Conservation (phyloP, 2,113 vertebrate genomes). For the Phoenicopterus ruber region DNA sequence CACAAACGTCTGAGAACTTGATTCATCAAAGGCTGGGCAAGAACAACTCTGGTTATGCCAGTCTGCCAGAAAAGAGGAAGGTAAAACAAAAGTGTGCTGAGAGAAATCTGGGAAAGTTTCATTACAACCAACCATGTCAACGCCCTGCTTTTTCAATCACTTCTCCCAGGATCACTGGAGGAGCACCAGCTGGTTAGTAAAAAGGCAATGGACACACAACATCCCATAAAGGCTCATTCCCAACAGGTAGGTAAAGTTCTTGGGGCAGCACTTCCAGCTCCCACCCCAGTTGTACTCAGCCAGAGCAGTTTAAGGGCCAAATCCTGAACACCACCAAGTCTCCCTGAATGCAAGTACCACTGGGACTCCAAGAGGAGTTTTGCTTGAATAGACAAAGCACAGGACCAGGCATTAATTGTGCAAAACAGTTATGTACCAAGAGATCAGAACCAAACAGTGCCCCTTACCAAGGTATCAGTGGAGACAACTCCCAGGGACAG, state of each 20-base stretch:
- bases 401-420: background rate
- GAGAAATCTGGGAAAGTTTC: background rate
- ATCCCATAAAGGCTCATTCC: background rate
- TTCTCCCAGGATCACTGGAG: background rate
- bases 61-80: background rate
- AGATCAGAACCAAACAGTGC: background rate
- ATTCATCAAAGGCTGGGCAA: constrained; percentile 18
- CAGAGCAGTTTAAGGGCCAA: background rate
- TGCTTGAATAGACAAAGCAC: background rate
- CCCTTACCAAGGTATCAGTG: background rate
- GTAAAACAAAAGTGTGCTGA: background rate
- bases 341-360: background rate
- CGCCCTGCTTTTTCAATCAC: background rate
- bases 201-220: background rate
- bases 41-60: background rate
- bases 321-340: background rate
- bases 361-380: background rate
- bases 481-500: background rate
- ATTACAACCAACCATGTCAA: background rate
- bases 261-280: background rate
- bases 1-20: constrained; percentile 74
- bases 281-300: background rate
- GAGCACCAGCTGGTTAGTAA: background rate
- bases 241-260: background rate
- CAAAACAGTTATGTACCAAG: background rate